Conservation (phyloP, 2,797 vertebrate genomes). For the Ispidina lecontei region DNA sequence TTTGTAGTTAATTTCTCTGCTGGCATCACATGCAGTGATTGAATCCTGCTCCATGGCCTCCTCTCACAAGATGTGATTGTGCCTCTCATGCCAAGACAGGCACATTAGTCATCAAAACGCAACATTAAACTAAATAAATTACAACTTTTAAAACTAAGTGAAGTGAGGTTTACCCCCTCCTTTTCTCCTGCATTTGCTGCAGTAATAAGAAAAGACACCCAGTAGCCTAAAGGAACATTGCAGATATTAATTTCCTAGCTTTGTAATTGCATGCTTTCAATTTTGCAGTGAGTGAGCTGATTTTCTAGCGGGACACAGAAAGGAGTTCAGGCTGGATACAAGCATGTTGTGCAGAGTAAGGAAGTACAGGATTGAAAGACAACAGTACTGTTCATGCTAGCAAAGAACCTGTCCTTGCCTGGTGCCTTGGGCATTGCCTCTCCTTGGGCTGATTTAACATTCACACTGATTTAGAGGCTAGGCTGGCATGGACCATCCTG, state of each 20-base stretch:
- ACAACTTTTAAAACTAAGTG: not conserved
- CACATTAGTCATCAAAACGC: not conserved
- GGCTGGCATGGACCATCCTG: not conserved
- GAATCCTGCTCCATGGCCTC: not conserved
- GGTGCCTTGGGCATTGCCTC: not conserved
- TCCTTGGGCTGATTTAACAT: not conserved
- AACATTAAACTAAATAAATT: not conserved
- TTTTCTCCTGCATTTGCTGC: not conserved
- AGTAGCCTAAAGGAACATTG: conserved; percentile 10
- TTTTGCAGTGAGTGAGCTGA: not conserved
- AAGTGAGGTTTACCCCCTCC: not conserved
- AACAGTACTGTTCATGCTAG: not conserved
- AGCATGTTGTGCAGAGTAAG: not conserved
- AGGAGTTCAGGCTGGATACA: not conserved
- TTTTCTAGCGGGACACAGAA: not conserved
- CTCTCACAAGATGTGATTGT: not conserved
- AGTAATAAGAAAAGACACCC: not conserved
- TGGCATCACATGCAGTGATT: not conserved
- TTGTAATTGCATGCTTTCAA: not conserved
- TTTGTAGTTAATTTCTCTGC: not conserved
- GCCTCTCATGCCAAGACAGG: not conserved
- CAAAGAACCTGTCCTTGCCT: not conserved
- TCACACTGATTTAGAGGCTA: not conserved
- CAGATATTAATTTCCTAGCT: not conserved
- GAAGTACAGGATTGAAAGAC: not conserved